Base-by-base conservation (phyloP, 2,113 vertebrate species). In the Triplophysa dalaica region DNA sequence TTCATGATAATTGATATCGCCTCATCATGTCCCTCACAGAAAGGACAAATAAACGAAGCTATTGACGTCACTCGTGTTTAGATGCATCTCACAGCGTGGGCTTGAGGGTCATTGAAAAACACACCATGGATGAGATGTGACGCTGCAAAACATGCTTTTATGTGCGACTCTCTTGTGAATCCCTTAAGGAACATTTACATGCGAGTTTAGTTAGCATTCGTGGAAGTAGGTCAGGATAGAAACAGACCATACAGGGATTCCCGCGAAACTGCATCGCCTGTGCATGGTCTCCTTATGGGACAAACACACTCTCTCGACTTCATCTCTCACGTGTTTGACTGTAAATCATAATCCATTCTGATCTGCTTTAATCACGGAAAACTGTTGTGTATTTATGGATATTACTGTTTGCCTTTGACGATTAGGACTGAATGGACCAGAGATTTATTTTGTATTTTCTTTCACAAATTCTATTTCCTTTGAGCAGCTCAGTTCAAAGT, bases 401-500 rank as follows among this genome's bases (percentile, higher is more conserved):
- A 76, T 76, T 67, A 48, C 19, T 19, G 72, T 48, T 65, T 77
- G 33, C 75, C 62, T 65, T 22, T 17, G 38, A 7, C 24, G 43
- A 77, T 77, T 77, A 77, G 62, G 52, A 69, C 41, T 48, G 54
- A 81, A 61, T 61, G 63, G 45, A 75, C 41, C 64, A 60, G 62
- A 22, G 7, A 38, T 75, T 75, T 61, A 81, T 75, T 64, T 52
- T 56, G 33, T 50, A 63, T 54, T 52, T 76, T 65, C 45, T 76
- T 65, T 12, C 26, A 33, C 24, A 79, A 54, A 52, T 45, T 29
- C 1, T 75, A 48, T 83, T 80, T 80, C 61, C 72, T 70, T 76
- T 70, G 48, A 80, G 72, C 60, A 65, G 72, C 56, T 84, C 65
- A 72, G 65, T 83, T 78, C 65, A 75, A 80, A 78, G 65, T 29